These are phyloP conservation scores for Zapus hudsonius DNA, from an alignment of 2,113 vertebrate genomes.

Conservation along the genomic window DNA sequence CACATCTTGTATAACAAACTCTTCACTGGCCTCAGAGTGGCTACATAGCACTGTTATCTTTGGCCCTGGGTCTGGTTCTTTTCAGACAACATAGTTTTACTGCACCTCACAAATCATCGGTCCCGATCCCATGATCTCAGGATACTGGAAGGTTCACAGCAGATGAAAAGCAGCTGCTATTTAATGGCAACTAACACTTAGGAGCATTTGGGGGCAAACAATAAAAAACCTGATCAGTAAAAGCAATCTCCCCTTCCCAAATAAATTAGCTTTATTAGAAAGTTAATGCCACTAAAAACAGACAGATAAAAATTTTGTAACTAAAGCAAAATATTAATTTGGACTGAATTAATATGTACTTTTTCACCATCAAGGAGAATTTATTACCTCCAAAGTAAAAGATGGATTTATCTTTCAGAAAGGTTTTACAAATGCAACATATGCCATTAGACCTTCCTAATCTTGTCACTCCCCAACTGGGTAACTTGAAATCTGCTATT, in stretches of 20 bases:
- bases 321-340: background rate
- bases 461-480: background rate
- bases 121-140: slow-evolving; percentile 43
- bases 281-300: background rate
- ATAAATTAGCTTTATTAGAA: slow-evolving; percentile 35
- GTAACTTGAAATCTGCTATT: background rate
- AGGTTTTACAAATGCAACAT: background rate
- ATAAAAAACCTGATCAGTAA: slow-evolving; percentile 22
- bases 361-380: background rate
- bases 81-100: slow-evolving; percentile 72
- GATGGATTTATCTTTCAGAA: background rate
- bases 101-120: slow-evolving; percentile 59
- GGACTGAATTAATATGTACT: slow-evolving; percentile 27
- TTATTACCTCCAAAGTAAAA: slow-evolving; percentile 41
- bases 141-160: slow-evolving; percentile 30
- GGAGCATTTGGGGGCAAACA: background rate
- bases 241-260: slow-evolving; percentile 32
- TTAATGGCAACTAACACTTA: background rate
- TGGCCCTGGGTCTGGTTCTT: slow-evolving; percentile 73
- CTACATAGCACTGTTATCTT: slow-evolving; percentile 75
- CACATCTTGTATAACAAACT: slow-evolving; percentile 44
- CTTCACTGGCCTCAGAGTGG: slow-evolving; percentile 57
- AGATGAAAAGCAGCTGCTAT: background rate
- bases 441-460: background rate
- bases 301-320: background rate